Evolutionary conservation across 2,113 vertebrate species (phyloP).

Genomic region (Lepus europaeus): DNA sequence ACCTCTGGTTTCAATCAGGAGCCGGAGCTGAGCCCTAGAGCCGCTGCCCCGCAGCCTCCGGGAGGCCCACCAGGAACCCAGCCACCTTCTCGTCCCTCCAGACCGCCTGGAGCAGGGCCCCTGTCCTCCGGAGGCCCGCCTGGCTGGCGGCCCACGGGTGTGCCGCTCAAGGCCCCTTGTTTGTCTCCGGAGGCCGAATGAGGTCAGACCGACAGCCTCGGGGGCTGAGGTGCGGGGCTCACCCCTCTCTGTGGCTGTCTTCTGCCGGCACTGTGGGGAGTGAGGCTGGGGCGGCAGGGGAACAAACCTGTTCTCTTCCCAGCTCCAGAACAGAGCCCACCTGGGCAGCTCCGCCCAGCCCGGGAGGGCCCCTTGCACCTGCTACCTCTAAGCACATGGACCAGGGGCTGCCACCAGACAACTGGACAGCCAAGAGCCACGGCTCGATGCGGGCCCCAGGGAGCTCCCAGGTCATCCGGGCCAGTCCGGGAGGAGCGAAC

Average conservation of each 20-base stretch:
- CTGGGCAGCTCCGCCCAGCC: neutral
- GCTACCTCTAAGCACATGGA: neutral
- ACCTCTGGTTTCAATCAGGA: conserved; percentile 79
- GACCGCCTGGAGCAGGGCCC: neutral
- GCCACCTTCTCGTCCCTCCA: neutral
- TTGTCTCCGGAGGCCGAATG: neutral
- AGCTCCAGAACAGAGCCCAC: neutral
- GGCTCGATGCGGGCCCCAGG: too few relatives aligned
- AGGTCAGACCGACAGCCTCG: neutral
- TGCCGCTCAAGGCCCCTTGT: neutral
- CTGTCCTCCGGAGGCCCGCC: neutral
- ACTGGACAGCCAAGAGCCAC: neutral
- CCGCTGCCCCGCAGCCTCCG: neutral
- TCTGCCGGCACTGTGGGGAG: neutral
- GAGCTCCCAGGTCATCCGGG: neutral
- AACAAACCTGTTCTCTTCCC: neutral
- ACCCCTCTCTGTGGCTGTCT: neutral
- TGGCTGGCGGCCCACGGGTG: neutral
- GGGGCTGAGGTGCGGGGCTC: neutral
- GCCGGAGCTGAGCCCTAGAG: conserved; percentile 39
- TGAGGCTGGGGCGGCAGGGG: neutral
- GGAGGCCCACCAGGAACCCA: neutral
- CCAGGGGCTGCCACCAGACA: neutral
- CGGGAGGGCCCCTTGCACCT: neutral
- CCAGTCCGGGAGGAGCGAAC: neutral